Evolutionary conservation across 2,888 invertebrate genomes (phyloP).

Genomic region (Ellobium chinense): DNA sequence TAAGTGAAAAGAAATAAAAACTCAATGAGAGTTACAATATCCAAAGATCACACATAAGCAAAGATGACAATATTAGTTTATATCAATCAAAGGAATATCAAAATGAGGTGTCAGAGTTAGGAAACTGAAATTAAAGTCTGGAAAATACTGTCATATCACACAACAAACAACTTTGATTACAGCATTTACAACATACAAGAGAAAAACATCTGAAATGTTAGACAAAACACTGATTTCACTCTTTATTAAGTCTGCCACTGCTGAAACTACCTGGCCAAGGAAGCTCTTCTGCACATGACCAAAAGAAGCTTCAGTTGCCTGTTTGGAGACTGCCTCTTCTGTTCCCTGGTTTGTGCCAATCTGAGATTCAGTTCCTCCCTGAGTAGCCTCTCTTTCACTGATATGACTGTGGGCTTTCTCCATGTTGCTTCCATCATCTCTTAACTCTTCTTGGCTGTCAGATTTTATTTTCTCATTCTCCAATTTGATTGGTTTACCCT

Average conservation of each 20-base stretch:
- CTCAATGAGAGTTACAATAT: too few relatives aligned
- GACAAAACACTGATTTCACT: background rate
- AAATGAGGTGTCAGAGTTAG: too few relatives aligned
- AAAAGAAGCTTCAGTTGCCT: background rate
- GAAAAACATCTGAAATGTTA: background rate
- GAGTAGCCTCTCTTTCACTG: conserved; percentile 22
- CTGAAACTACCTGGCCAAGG: conserved; percentile 3
- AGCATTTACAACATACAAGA: background rate
- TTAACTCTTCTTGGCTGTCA: conserved; percentile 1
- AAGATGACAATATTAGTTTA: too few relatives aligned
- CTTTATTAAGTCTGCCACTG: background rate
- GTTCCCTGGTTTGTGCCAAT: background rate
- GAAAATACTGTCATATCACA: too few relatives aligned
- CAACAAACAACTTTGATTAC: too few relatives aligned
- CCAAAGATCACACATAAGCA: too few relatives aligned
- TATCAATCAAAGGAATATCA: too few relatives aligned
- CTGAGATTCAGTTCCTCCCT: background rate
- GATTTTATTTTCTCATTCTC: conserved; percentile 1
- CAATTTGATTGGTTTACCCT: background rate
- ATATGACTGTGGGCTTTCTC: conserved; percentile 17
- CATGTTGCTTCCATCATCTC: conserved; percentile 37
- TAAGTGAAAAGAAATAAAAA: too few relatives aligned
- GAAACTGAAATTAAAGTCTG: too few relatives aligned
- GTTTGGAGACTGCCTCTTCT: conserved; percentile 3
- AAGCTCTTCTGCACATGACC: background rate